These are phyloP conservation scores for Pristionchus mayeri DNA, from an alignment of 2,888 invertebrate species.

Conservation along the genomic window DNA sequence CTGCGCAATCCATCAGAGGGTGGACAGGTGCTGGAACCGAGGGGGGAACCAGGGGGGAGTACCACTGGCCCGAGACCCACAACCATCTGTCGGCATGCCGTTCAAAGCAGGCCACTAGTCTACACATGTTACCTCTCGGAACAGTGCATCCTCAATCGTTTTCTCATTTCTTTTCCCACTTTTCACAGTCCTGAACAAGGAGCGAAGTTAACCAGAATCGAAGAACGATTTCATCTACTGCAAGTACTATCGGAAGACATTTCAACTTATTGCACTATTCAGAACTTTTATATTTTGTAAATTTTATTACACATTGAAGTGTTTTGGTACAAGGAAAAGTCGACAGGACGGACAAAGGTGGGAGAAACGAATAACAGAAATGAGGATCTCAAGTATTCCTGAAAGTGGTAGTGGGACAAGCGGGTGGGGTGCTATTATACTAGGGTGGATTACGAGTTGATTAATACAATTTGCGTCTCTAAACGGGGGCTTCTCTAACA, in stretches of 20 bases:
- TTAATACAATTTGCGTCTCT: neutral
- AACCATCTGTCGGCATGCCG: neutral
- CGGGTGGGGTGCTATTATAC: neutral
- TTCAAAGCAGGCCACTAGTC: neutral
- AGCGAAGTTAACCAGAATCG: too few species aligned
- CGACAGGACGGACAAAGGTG: neutral
- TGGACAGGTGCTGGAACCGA: neutral
- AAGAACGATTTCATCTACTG: neutral
- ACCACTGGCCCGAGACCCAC: neutral
- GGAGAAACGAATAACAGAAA: neutral
- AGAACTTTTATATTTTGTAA: neutral
- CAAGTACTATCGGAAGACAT: slow-evolving; percentile 1
- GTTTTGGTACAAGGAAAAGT: neutral
- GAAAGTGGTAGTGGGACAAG: slow-evolving; percentile 13
- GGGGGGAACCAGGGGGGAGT: neutral
- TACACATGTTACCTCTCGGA: neutral
- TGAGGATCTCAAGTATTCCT: slow-evolving; percentile 19
- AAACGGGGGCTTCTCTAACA: neutral
- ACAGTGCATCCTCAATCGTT: too few species aligned
- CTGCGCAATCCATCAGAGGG: slow-evolving; percentile 9
- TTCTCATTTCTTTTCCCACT: too few species aligned
- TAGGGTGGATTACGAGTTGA: neutral
- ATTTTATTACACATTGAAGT: slow-evolving; percentile 21
- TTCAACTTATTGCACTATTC: neutral
- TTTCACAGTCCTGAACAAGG: too few species aligned